Conservation (phyloP, 2,113 vertebrate species). For the Ammospiza caudacuta region DNA sequence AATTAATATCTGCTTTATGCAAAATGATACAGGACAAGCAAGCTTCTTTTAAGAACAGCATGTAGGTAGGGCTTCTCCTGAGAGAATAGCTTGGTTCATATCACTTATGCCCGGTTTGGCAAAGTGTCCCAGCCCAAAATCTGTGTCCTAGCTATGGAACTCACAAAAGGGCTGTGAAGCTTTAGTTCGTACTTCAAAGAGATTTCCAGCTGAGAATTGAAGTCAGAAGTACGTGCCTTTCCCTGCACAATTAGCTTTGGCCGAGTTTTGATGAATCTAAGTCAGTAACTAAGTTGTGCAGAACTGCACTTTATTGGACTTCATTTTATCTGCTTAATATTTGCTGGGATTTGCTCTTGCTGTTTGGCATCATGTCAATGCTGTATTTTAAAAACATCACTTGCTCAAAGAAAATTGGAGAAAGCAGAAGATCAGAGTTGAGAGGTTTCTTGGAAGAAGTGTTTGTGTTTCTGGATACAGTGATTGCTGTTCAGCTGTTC, state of each 20-base stretch:
- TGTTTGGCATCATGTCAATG: not conserved
- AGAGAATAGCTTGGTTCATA: not conserved
- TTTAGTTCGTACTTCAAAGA: constrained; percentile 1
- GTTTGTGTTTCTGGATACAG: not conserved
- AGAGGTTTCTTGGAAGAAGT: not conserved
- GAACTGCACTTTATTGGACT: not conserved
- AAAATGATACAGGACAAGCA: not conserved
- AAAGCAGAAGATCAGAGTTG: not conserved
- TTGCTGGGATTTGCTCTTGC: not conserved
- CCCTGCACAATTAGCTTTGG: not conserved
- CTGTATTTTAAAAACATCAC: not conserved
- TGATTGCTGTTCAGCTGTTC: not conserved
- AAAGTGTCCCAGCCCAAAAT: not conserved
- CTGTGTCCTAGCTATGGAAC: not conserved
- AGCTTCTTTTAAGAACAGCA: not conserved
- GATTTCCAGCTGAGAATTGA: not conserved
- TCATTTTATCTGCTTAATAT: not conserved
- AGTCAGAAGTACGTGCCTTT: not conserved
- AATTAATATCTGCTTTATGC: not conserved
- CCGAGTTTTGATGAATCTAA: not conserved
- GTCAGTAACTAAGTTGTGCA: not conserved
- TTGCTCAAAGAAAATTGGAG: not conserved
- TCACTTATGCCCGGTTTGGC: not conserved
- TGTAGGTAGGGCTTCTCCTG: not conserved
- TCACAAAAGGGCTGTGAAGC: not conserved